Conservation (phyloP, 2,113 vertebrate genomes). For the Poeciliopsis turrubarensis region DNA sequence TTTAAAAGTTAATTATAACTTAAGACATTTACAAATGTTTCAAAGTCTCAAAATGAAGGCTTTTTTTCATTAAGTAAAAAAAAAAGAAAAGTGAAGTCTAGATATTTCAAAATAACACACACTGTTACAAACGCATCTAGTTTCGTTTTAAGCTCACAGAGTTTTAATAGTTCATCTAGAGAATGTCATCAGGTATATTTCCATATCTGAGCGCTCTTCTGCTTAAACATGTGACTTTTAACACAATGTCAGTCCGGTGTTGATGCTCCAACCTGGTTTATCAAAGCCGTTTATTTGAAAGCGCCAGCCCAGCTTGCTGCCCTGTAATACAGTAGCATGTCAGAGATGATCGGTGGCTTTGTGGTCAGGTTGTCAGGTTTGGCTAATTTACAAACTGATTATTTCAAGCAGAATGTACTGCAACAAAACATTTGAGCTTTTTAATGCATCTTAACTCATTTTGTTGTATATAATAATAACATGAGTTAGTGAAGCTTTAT, state of each 20-base stretch:
- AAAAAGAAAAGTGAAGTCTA: too few species aligned
- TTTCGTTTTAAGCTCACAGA: not conserved
- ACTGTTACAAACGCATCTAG: not conserved
- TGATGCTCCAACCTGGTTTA: not conserved
- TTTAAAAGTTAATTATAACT: not conserved
- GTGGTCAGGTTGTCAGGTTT: not conserved
- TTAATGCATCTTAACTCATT: not conserved
- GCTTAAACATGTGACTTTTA: not conserved
- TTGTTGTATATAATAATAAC: not conserved
- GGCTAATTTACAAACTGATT: not conserved
- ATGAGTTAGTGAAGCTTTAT: not conserved
- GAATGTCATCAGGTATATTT: not conserved
- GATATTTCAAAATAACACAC: not conserved
- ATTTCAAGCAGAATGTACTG: not conserved
- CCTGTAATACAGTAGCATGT: not conserved
- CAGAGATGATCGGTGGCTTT: not conserved
- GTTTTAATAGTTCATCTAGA: too few species aligned
- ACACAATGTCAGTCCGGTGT: not conserved
- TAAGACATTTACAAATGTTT: not conserved
- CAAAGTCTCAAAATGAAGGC: not conserved
- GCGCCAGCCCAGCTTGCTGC: not conserved
- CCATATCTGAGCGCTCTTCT: not conserved
- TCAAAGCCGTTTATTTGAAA: not conserved
- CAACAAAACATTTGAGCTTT: not conserved
- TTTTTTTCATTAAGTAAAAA: not conserved